These are phyloP conservation scores for Selenia dentaria DNA, from an alignment of 2,888 invertebrate species.

Conservation along the genomic window DNA sequence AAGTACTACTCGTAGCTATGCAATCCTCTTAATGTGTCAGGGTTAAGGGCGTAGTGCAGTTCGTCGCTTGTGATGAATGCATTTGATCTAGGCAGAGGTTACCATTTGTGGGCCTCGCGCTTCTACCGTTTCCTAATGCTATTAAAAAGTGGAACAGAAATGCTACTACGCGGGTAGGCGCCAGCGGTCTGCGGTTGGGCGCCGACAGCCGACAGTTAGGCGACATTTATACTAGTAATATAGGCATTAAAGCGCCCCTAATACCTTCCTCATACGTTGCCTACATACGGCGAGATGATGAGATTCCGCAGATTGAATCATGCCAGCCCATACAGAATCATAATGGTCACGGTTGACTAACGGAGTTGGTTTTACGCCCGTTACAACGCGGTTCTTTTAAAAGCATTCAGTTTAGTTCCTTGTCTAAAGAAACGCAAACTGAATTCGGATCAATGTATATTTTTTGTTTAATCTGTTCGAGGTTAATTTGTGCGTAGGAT, in stretches of 20 bases:
- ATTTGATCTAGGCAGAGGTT: too few species aligned
- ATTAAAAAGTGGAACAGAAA: too few species aligned
- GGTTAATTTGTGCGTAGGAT: too few species aligned
- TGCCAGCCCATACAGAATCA: constrained; percentile 7
- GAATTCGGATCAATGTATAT: too few species aligned
- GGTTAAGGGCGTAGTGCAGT: too few species aligned
- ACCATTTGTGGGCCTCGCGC: too few species aligned
- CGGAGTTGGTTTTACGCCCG: neutral
- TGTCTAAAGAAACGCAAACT: neutral
- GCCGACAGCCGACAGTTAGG: constrained; percentile 41
- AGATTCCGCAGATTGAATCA: constrained; percentile 19
- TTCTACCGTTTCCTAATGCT: too few species aligned
- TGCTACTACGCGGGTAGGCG: constrained; percentile 28
- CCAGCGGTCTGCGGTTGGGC: constrained; percentile 41
- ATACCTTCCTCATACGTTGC: constrained; percentile 48
- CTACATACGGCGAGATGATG: constrained; percentile 26
- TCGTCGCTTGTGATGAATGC: too few species aligned
- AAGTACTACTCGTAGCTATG: too few species aligned
- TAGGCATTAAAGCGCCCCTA: constrained; percentile 43
- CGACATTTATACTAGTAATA: constrained; percentile 31
- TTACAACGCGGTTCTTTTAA: neutral
- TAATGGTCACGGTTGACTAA: constrained; percentile 13
- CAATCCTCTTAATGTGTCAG: too few species aligned
- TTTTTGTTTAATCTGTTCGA: too few species aligned
- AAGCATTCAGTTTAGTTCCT: neutral